Percentiles rank a stretch among this genome's conserved stretches.
Evolutionary conservation across 2,797 vertebrate genomes (phyloP).

Genomic region (Fistularia commersonii): DNA sequence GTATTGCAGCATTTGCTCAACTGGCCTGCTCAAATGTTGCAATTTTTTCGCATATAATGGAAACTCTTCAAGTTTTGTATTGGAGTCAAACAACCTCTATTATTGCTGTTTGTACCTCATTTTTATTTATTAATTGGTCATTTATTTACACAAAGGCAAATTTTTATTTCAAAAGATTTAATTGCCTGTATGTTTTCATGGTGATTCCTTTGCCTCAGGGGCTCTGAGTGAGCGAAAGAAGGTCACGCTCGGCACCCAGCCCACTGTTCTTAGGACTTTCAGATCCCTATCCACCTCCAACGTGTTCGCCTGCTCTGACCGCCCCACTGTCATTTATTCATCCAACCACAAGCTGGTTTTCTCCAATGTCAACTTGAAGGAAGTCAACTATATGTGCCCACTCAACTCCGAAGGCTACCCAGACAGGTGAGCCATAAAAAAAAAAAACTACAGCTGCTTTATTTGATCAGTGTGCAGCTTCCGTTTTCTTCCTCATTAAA

Average conservation of each 20-base stretch:
- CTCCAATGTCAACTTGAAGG: conserved; percentile 98
- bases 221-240: conserved; percentile 93
- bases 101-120: too few species aligned
- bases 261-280: conserved; percentile 94
- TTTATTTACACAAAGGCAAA: too few species aligned
- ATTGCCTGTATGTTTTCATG: neutral
- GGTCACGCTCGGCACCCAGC: conserved; percentile 96
- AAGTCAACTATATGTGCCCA: conserved; percentile 99
- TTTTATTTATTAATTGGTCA: too few species aligned
- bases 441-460: neutral
- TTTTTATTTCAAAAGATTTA: too few species aligned
- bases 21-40: too few species aligned
- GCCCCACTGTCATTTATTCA: conserved; percentile 98
- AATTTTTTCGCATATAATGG: too few species aligned
- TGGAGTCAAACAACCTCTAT: too few species aligned
- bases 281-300: conserved; percentile 97
- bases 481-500: too few species aligned
- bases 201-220: conserved; percentile 65
- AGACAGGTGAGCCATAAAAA: conserved; percentile 80
- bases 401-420: conserved; percentile 98
- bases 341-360: conserved; percentile 99
- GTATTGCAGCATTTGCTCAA: too few species aligned
- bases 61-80: too few species aligned
- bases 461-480: too few species aligned
- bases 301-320: conserved; percentile 97